Evolutionary conservation across 2,888 invertebrate genomes (phyloP).

Genomic region (Himalopsyche tibetana): DNA sequence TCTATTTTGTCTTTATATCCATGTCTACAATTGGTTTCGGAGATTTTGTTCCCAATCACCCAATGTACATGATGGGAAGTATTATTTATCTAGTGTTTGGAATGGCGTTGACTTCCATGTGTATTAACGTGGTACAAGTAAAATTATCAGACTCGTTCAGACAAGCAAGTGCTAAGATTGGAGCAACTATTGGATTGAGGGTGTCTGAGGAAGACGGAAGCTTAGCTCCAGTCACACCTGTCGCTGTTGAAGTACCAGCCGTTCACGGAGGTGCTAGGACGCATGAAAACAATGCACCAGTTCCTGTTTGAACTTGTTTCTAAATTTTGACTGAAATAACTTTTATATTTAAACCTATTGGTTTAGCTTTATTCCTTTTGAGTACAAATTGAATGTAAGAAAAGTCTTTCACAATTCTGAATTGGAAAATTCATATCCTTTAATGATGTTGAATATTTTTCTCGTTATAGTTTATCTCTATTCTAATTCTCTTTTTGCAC

Average conservation of each 20-base stretch:
- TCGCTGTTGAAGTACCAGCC: constrained; percentile 72
- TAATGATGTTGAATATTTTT: no score
- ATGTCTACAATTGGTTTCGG: constrained; percentile 99
- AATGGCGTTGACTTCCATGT: constrained; percentile 96
- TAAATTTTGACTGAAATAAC: constrained; percentile 14
- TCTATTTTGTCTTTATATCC: constrained; percentile 98
- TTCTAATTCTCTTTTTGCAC: no score
- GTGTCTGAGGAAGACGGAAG: constrained; percentile 83
- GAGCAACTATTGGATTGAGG: constrained; percentile 88
- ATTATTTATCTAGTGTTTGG: constrained; percentile 96
- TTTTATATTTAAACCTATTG: neutral
- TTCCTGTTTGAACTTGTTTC: neutral
- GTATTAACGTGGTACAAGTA: constrained; percentile 96
- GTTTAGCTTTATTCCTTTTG: neutral
- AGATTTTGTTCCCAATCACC: constrained; percentile 92
- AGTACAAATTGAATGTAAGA: neutral
- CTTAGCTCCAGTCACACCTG: constrained; percentile 73
- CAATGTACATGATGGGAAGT: constrained; percentile 92
- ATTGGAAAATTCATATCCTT: no score
- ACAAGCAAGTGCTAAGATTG: constrained; percentile 89
- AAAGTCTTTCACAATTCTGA: neutral
- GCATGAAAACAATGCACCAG: neutral
- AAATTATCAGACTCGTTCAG: constrained; percentile 88
- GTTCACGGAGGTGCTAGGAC: constrained; percentile 71
- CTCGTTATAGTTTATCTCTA: no score